Conservation (phyloP, 2,113 vertebrate genomes). For the Origma solitaria region DNA sequence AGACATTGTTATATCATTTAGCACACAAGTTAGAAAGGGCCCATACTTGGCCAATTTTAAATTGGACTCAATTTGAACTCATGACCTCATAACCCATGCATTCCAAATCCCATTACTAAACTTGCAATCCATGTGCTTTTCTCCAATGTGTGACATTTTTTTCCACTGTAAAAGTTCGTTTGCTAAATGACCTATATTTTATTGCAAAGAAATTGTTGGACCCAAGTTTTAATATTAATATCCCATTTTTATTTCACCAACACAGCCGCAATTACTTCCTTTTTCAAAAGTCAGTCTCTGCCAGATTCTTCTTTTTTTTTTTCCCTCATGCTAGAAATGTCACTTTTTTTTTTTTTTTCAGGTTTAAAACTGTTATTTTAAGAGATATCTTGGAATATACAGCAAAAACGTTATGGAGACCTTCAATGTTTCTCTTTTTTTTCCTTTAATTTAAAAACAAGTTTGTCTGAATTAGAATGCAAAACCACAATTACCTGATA, state of each 20-base stretch:
- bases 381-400: slow-evolving; percentile 3
- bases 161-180: not conserved
- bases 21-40: not conserved
- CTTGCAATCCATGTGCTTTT: not conserved
- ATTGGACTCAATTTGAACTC: not conserved
- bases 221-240: not conserved
- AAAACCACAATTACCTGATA: slow-evolving; percentile 4
- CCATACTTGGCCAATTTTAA: not conserved
- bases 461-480: slow-evolving; percentile 33
- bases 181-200: not conserved
- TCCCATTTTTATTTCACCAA: not conserved
- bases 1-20: not conserved
- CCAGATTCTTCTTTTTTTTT: not conserved
- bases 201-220: not conserved
- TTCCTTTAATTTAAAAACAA: slow-evolving; percentile 2
- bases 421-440: slow-evolving; percentile 25
- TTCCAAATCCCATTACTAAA: not conserved
- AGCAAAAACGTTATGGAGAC: not conserved
- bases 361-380: not conserved
- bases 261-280: not conserved
- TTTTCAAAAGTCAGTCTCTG: not conserved
- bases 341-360: slow-evolving; percentile 6
- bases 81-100: not conserved
- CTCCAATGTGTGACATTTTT: not conserved
- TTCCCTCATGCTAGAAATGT: not conserved